Percentiles rank a stretch among this genome's conserved stretches.
These are phyloP conservation scores for Ambastaia sidthimunki DNA, from an alignment of 2,797 vertebrate species.

Conservation along the genomic window DNA sequence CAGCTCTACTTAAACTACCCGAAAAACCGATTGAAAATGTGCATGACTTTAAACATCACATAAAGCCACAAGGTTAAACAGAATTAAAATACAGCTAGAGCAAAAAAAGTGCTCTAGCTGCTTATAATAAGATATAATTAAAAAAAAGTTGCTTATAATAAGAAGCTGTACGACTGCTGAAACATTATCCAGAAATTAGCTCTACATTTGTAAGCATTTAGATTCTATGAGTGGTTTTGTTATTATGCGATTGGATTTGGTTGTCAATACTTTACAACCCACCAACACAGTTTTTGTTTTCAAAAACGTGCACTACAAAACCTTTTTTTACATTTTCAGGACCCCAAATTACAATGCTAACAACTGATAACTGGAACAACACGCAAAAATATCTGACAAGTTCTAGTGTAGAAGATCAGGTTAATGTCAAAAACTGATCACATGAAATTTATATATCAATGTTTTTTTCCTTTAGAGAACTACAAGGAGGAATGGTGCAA, in stretches of 20 bases:
- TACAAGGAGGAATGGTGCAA: constrained; percentile 74
- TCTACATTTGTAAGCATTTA: background rate
- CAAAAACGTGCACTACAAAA: no score
- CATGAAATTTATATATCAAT: background rate
- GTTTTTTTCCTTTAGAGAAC: constrained; percentile 65
- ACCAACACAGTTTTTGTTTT: background rate
- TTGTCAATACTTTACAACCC: background rate
- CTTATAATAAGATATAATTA: no score
- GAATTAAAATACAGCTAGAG: background rate
- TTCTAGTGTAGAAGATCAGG: background rate
- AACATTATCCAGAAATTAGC: background rate
- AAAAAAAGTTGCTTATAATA: background rate
- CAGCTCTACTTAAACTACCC: background rate
- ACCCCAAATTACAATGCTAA: no score
- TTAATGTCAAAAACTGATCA: background rate
- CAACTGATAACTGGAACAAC: background rate
- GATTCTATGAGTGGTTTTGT: background rate
- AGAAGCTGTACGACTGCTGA: background rate
- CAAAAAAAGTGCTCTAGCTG: no score
- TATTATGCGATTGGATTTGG: background rate
- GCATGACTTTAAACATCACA: background rate
- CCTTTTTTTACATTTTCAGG: no score
- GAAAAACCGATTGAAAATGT: background rate
- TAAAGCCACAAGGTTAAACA: background rate
- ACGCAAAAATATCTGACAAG: background rate